Conservation (phyloP, 2,888 invertebrate species). For the Hetaerina titia region DNA sequence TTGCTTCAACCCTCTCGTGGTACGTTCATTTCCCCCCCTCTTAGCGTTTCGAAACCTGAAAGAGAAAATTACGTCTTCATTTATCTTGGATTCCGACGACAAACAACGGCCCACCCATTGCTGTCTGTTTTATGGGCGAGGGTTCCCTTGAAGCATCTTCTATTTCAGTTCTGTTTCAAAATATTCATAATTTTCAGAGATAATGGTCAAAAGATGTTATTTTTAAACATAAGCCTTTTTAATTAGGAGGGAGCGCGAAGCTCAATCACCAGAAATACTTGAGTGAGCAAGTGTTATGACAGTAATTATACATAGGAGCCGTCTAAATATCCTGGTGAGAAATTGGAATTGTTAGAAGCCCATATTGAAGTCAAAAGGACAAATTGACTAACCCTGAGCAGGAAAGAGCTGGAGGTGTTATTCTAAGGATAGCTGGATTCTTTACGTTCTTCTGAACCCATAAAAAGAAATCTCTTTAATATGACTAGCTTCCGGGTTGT, state of each 20-base stretch:
- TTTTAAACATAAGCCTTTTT: neutral
- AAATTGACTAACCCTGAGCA: too few relatives aligned
- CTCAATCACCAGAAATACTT: neutral
- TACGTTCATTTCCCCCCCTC: neutral
- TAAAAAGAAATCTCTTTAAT: too few relatives aligned
- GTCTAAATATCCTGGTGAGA: neutral
- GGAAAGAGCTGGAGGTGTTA: too few relatives aligned
- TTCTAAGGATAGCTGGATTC: too few relatives aligned
- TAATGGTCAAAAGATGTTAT: neutral
- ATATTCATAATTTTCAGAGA: neutral
- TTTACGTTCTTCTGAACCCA: too few relatives aligned
- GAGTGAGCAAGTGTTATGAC: neutral
- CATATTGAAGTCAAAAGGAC: too few relatives aligned
- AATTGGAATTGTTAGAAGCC: neutral
- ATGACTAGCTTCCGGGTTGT: too few relatives aligned
- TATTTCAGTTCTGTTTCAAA: neutral
- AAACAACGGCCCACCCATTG: constrained; percentile 15
- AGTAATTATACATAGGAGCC: neutral
- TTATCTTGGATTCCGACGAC: constrained; percentile 20
- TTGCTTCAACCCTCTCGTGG: neutral
- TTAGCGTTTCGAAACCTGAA: neutral
- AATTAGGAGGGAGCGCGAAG: neutral
- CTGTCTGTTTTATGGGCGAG: neutral
- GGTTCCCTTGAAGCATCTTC: neutral
- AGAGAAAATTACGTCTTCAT: constrained; percentile 11